These are phyloP conservation scores for Rhabditoides inermis DNA, from an alignment of 2,888 invertebrate genomes.

Conservation along the genomic window DNA sequence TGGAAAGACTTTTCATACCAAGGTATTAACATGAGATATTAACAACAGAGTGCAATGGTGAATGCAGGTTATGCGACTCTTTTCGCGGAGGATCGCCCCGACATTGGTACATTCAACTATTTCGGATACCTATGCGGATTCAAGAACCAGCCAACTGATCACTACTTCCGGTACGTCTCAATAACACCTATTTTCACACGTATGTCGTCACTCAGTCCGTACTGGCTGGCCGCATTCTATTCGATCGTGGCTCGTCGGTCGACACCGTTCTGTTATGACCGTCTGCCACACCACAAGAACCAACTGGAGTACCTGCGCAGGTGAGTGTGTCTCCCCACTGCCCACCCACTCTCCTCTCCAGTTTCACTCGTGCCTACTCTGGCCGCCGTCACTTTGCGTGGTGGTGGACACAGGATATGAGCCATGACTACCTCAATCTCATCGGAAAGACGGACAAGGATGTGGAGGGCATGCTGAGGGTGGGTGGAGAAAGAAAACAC, in stretches of 20 bases:
- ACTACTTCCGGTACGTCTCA: constrained; percentile 49
- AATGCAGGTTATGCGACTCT: constrained; percentile 50
- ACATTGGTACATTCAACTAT: constrained; percentile 53
- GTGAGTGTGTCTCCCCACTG: constrained; percentile 9
- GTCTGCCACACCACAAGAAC: constrained; percentile 19
- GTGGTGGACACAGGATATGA: constrained; percentile 38
- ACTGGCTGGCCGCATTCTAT: constrained; percentile 32
- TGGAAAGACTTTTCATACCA: too few relatives aligned
- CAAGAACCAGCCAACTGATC: constrained; percentile 50
- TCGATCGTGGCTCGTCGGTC: constrained; percentile 25
- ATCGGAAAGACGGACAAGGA: too few relatives aligned
- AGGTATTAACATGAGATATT: background rate
- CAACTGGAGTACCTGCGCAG: constrained; percentile 27
- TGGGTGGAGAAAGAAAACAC: too few relatives aligned
- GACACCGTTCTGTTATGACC: constrained; percentile 30
- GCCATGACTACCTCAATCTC: constrained; percentile 33
- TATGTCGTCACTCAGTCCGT: constrained; percentile 15
- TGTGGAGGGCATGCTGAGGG: too few relatives aligned
- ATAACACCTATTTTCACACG: background rate
- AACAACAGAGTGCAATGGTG: background rate
- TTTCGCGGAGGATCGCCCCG: constrained; percentile 54
- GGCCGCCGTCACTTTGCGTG: constrained; percentile 29
- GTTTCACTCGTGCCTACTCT: constrained; percentile 24
- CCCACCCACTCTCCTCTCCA: constrained; percentile 1
- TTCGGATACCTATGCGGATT: constrained; percentile 45